A percentile compares a stretch with the other conserved stretches of the same genome.
Evolutionary conservation across 2,888 invertebrate genomes (phyloP).

Genomic region (Netelia virgata): DNA sequence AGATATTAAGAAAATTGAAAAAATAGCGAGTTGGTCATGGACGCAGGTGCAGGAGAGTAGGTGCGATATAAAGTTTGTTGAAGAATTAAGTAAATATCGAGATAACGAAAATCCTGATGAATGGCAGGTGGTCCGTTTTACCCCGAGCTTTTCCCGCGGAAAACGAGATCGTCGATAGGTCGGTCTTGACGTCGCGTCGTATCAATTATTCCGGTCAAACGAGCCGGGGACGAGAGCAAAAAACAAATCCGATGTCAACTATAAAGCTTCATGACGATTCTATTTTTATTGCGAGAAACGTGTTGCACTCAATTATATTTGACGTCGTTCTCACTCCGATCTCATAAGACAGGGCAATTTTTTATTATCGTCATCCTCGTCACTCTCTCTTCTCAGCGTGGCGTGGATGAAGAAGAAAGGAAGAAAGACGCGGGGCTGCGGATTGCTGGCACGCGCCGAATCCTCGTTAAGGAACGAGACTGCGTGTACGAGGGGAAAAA

Average conservation of each 20-base stretch:
- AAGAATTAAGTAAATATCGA: too few relatives aligned
- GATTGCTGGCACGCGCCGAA: constrained; percentile 74
- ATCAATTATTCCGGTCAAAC: constrained; percentile 20
- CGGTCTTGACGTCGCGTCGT: constrained; percentile 6
- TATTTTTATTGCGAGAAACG: constrained; percentile 32
- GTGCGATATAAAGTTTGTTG: too few relatives aligned
- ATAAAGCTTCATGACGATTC: constrained; percentile 16
- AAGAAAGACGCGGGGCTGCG: constrained; percentile 17
- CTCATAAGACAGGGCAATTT: constrained; percentile 46
- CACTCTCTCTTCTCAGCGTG: constrained; percentile 23
- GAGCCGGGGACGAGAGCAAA: not conserved
- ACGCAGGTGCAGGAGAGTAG: too few relatives aligned
- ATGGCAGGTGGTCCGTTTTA: too few relatives aligned
- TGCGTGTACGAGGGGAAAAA: constrained; percentile 16
- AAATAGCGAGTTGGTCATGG: too few relatives aligned
- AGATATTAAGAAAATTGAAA: too few relatives aligned
- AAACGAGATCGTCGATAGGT: not conserved
- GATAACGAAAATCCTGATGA: too few relatives aligned
- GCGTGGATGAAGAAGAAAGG: constrained; percentile 25
- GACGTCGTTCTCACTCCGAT: constrained; percentile 54
- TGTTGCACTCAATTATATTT: constrained; percentile 29
- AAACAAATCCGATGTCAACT: not conserved
- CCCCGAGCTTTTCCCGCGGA: too few relatives aligned
- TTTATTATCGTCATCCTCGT: constrained; percentile 42
- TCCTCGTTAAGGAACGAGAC: constrained; percentile 71